Base-by-base conservation (phyloP, 2,113 vertebrate genomes). In the Anarrhichthys ocellatus region DNA sequence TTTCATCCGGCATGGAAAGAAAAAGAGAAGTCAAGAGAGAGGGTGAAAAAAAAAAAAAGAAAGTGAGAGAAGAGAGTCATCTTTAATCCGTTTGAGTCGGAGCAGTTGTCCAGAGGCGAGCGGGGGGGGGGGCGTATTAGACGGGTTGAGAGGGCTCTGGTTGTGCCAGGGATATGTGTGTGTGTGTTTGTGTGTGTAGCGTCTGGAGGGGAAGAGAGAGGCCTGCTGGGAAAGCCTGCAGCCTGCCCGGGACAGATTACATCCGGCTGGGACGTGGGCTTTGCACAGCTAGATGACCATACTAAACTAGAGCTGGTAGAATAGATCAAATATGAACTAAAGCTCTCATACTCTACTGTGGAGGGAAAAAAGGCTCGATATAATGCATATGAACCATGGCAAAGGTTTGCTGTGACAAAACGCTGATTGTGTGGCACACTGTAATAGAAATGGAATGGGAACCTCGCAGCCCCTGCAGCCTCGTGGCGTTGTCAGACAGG, bases 1-100 rank as follows among this genome's bases (percentile, higher is more conserved):
- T 94, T 95, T 95, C 94, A 95, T 94, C 94, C 93, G 90, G 92
- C 92, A 91, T 88, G 89, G 93, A 94, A 94, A 94, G 85, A 91
- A 87, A 58, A 88, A 81, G 81, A 90, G 63, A 85, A 89, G 79
- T 84, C 52, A 76, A 84, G 87, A 83, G 87, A 67, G 66, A 58
- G 50, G 1, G 78, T 6, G 54, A 75, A 10, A 54, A 40, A 73
- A 44, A 83, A 84, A 81, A 83, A 81, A 83, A 77, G 74, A 82
- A 62, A 88, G 86, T 78, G 87, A 87, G 89, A 82, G 89, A 93
- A 82, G 89, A 92, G 92, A 93, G 91, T 92, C 93, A 93, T 94
- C 94, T 94, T 94, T 94, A 95, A 95, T 94, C 92, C 91, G 71
- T 93, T 89, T 94, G 95, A 95, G 92, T 91, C 90, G 92, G 92